Conservation (phyloP, 2,113 vertebrate species). For the Dasyurus viverrinus region DNA sequence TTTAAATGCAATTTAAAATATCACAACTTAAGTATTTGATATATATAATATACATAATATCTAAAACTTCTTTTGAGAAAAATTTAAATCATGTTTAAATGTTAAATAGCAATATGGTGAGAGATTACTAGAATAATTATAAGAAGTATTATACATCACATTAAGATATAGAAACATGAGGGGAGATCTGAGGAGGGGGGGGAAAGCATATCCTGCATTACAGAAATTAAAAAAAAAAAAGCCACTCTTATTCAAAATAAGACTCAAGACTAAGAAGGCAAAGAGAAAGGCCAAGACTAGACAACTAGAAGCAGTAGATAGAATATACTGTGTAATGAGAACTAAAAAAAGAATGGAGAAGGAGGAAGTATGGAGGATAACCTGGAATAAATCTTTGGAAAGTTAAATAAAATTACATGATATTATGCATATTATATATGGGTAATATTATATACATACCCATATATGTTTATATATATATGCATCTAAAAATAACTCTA, state of each 20-base stretch:
- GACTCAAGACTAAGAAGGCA: constrained; percentile 13
- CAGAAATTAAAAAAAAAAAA: constrained; percentile 27
- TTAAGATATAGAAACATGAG: constrained; percentile 32
- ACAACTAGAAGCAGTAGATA: constrained; percentile 36
- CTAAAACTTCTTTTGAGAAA: background rate
- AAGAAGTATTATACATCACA: constrained; percentile 35
- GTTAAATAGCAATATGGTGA: constrained; percentile 24
- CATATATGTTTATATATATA: background rate
- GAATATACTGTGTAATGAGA: background rate
- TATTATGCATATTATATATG: too few relatives aligned
- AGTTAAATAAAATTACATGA: background rate
- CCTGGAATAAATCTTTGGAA: constrained; percentile 32
- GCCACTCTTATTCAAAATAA: constrained; percentile 14
- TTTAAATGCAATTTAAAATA: background rate
- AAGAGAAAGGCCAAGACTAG: constrained; percentile 13
- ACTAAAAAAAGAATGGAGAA: constrained; percentile 28
- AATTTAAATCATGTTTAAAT: constrained; percentile 13
- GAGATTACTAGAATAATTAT: constrained; percentile 25
- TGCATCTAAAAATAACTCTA: constrained; percentile 8
- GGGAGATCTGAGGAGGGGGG: background rate
- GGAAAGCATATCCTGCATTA: background rate
- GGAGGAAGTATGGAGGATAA: background rate
- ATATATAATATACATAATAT: background rate
- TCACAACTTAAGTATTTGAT: background rate
- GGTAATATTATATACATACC: too few relatives aligned